Evolutionary conservation across 2,113 vertebrate genomes (phyloP), one percentile per base, ranked within the genome.

Genomic region (Dipodomys stephensi): DNA sequence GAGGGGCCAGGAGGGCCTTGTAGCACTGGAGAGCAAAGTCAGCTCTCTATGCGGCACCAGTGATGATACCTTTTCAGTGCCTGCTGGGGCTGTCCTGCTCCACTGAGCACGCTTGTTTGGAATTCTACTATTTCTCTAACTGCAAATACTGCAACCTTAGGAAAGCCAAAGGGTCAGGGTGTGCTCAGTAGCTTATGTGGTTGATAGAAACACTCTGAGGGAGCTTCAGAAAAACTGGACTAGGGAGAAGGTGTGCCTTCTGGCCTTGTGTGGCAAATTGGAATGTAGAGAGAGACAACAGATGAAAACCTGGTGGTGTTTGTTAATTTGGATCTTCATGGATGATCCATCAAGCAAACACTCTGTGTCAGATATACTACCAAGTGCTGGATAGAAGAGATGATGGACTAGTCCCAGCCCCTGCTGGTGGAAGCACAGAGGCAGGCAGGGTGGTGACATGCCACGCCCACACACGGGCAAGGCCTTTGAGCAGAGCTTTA

Each of bases 41-140:
- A 1, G 77, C 69, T 77, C 27, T 30, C 27, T 57, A 12, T 49
- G 28, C 28, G 30, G 57, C 30, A 27, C 71, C 39, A 32, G 46
- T 67, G 49, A 30, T n/a, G 32, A 20, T 7, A 16, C 28, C 23
- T 28, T 35, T 65, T 67, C 19, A 18, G 71, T 85, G 73, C 53
- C 62, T 69, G 13, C 13, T 81, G 35, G 8, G 62, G 67, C 25
- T 86, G 49, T 93, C 44, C 13, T n/a, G 72, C n/a, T 94, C 69
- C 65, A 23, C 35, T 57, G 73, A 72, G 44, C 39, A 49, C 72
- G 67, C 35, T 90, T 64, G 35, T 83, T 53, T 46, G 44, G 68
- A 49, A 89, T 84, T 83, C 88, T 73, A 57, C 53, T 57, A 23
- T 53, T 83, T 93, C 73, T 81, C 32, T 80, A 57, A 39, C 32